Percentiles rank a stretch among this genome's conserved stretches.
Evolutionary conservation across 1,140 invertebrate species (phyloP).

Genomic region (Cheumatopsyche charites): DNA sequence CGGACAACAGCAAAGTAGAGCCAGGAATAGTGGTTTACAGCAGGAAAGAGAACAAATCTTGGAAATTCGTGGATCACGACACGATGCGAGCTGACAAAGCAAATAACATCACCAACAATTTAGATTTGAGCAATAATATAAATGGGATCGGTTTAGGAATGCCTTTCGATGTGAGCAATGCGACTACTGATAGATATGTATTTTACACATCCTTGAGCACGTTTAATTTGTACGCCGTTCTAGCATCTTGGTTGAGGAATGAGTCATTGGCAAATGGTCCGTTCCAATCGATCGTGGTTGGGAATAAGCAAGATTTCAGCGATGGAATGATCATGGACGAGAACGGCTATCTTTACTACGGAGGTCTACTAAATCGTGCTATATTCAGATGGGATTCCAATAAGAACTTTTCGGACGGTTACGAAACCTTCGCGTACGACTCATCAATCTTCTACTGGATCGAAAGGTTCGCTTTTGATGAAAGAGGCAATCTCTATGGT

Average conservation of each 20-base stretch:
- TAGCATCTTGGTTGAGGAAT: conserved; percentile 63
- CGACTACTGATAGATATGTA: conserved; percentile 60
- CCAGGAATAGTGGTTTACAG: conserved; percentile 66
- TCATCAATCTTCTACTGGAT: conserved; percentile 64
- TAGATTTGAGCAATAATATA: conserved; percentile 63
- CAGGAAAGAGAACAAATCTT: conserved; percentile 56
- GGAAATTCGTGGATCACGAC: conserved; percentile 60
- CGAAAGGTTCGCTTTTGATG: conserved; percentile 63
- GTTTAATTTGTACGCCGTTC: conserved; percentile 67
- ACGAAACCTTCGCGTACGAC: conserved; percentile 59
- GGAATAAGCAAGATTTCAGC: conserved; percentile 57
- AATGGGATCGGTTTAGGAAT: conserved; percentile 73
- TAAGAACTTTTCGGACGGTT: conserved; percentile 17
- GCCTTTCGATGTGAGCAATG: conserved; percentile 52
- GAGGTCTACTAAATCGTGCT: conserved; percentile 60
- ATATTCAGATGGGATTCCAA: conserved; percentile 63
- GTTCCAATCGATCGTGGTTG: conserved; percentile 54
- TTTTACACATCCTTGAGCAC: conserved; percentile 72
- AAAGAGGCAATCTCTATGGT: conserved; percentile 60
- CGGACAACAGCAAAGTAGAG: conserved; percentile 58
- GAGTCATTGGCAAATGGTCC: conserved; percentile 51
- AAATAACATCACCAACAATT: conserved; percentile 61
- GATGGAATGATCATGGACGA: conserved; percentile 64
- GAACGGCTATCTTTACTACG: conserved; percentile 62
- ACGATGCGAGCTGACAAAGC: conserved; percentile 60